Conservation (phyloP, 2,888 invertebrate species). For the Stenodema calcarata region DNA sequence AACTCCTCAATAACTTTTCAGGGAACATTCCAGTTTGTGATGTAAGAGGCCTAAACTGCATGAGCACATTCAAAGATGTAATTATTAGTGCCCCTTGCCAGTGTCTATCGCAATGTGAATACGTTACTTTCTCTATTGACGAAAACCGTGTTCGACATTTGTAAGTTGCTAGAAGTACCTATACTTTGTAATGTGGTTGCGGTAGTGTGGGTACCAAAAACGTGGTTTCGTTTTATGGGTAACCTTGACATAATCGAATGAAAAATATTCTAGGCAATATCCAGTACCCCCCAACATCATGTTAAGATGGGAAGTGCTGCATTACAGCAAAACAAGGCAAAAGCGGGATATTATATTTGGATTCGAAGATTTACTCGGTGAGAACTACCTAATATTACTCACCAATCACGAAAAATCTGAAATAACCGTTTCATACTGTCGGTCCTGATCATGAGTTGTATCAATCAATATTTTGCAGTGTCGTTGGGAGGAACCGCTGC, state of each 20-base stretch:
- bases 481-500: conserved; percentile 50
- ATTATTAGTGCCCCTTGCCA: conserved; percentile 62
- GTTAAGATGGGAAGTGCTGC: conserved; percentile 58
- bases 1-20: too few species aligned
- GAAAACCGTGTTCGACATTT: conserved; percentile 58
- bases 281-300: conserved; percentile 58
- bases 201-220: too few species aligned
- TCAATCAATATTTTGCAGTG: conserved; percentile 11
- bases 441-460: neutral
- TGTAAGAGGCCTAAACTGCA: conserved; percentile 66
- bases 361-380: conserved; percentile 69
- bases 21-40: conserved; percentile 61
- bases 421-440: too few species aligned
- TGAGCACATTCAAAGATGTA: conserved; percentile 61
- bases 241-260: too few species aligned
- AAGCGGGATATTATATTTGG: conserved; percentile 70
- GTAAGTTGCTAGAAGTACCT: conserved; percentile 58
- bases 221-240: too few species aligned
- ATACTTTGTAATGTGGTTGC: too few species aligned
- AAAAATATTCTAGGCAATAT: conserved; percentile 55
- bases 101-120: conserved; percentile 64
- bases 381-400: neutral
- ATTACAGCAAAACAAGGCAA: conserved; percentile 62
- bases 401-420: neutral
- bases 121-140: conserved; percentile 61